Conservation (phyloP, 2,113 vertebrate genomes). For the Microcebus tavaratra region DNA sequence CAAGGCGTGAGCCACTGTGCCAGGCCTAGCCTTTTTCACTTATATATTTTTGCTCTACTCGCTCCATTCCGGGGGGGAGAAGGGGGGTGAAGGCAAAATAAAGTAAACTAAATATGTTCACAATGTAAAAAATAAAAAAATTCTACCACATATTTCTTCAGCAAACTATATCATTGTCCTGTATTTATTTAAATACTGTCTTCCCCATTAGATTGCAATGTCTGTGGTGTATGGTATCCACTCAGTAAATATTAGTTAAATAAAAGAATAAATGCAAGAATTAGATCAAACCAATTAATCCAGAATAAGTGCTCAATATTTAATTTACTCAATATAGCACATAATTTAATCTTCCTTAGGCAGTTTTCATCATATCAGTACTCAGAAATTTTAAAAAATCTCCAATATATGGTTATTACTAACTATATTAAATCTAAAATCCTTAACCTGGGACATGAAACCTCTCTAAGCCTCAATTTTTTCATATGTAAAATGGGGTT, state of each 20-base stretch:
- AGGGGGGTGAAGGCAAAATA: too few species aligned
- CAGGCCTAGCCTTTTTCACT: too few species aligned
- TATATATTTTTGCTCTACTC: too few species aligned
- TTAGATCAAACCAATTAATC: not conserved
- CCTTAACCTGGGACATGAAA: too few species aligned
- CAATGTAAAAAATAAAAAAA: too few species aligned
- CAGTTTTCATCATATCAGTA: not conserved
- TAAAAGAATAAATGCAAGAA: not conserved
- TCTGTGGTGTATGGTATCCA: not conserved
- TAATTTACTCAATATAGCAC: not conserved
- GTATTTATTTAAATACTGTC: not conserved
- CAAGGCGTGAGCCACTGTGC: too few species aligned
- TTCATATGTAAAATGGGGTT: too few species aligned
- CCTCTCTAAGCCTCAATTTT: not conserved
- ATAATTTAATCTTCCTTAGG: too few species aligned
- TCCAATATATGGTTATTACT: not conserved
- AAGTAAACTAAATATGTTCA: too few species aligned
- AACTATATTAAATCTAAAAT: not conserved
- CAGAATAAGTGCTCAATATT: not conserved
- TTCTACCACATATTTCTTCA: not conserved
- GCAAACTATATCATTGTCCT: not conserved
- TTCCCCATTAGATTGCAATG: too few species aligned
- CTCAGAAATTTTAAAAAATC: not conserved
- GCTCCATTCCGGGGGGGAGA: too few species aligned
- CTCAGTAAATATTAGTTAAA: not conserved